These are phyloP conservation scores for Nymphicus hollandicus DNA, from an alignment of 2,113 vertebrate species.

Conservation along the genomic window DNA sequence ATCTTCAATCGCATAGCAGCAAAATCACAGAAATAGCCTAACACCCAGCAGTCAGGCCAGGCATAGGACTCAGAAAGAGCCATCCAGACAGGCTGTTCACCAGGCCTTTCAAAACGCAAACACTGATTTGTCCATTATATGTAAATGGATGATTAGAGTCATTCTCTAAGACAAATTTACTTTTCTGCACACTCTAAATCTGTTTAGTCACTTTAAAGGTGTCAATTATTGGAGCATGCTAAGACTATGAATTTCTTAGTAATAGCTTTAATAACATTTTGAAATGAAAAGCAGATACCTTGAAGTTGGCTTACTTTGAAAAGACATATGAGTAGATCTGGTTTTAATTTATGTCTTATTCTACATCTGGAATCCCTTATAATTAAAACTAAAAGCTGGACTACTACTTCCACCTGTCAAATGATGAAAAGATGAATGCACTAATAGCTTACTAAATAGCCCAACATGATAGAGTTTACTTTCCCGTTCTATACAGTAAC, in stretches of 20 bases:
- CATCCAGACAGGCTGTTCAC: neutral
- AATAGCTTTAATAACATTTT: conserved; percentile 98
- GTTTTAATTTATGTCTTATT: conserved; percentile 95
- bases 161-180: conserved; percentile 96
- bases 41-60: neutral
- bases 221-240: conserved; percentile 96
- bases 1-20: neutral
- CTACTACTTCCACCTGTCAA: conserved; percentile 99
- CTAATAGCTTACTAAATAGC: conserved; percentile 95
- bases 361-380: conserved; percentile 99
- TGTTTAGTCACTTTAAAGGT: conserved; percentile 98
- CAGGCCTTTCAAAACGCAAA: conserved; percentile 30
- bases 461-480: conserved; percentile 76
- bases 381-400: conserved; percentile 99
- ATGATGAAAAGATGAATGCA: conserved; percentile 97
- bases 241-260: conserved; percentile 94
- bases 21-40: neutral
- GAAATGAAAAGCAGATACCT: conserved; percentile 99
- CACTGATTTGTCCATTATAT: conserved; percentile 77
- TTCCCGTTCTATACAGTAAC: conserved; percentile 73
- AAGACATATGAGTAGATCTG: conserved; percentile 96
- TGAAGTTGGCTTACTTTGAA: conserved; percentile 93
- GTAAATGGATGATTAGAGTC: conserved; percentile 92
- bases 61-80: neutral
- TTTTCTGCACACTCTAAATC: conserved; percentile 97